phyloP scores from a whole-genome alignment of 2,113 vertebrate genomes.

The Beaufortia kweichowensis region DNA sequence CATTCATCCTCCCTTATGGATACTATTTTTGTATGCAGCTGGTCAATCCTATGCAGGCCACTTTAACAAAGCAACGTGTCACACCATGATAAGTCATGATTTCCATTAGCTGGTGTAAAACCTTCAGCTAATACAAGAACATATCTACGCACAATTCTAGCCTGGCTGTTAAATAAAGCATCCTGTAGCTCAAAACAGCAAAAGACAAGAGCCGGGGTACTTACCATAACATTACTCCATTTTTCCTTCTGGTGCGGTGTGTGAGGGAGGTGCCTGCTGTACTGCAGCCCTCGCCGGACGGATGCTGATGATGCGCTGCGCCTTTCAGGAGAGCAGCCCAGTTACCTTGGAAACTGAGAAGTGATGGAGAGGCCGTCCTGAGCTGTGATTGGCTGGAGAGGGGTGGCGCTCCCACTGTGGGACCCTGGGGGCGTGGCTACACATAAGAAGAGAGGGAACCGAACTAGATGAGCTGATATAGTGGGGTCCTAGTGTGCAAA shows the following conservation, averaged over 20 bases:
- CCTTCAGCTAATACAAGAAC: slow-evolving; percentile 54
- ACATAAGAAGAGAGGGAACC: slow-evolving; percentile 58
- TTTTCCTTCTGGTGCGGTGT: slow-evolving; percentile 78
- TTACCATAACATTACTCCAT: slow-evolving; percentile 85
- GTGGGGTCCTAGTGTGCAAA: background rate
- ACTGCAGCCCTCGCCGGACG: slow-evolving; percentile 52
- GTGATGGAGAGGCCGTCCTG: slow-evolving; percentile 87
- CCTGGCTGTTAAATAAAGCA: slow-evolving; percentile 19
- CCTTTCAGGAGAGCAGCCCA: slow-evolving; percentile 87
- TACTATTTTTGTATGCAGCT: slow-evolving; percentile 45
- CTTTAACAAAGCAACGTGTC: slow-evolving; percentile 48
- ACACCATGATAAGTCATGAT: slow-evolving; percentile 31
- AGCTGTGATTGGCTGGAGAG: slow-evolving; percentile 83
- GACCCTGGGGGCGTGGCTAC: slow-evolving; percentile 56
- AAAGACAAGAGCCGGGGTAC: slow-evolving; percentile 65
- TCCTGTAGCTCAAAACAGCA: slow-evolving; percentile 58
- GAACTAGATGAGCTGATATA: slow-evolving; percentile 23
- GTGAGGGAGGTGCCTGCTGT: slow-evolving; percentile 78
- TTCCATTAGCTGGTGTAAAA: slow-evolving; percentile 57
- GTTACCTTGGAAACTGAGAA: slow-evolving; percentile 92
- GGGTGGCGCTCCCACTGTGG: slow-evolving; percentile 65
- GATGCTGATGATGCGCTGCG: slow-evolving; percentile 92
- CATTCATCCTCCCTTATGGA: slow-evolving; percentile 15
- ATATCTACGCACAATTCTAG: slow-evolving; percentile 26
- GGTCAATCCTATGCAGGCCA: slow-evolving; percentile 43